Conservation (phyloP, 2,888 invertebrate species). For the Vanessa cardui region DNA sequence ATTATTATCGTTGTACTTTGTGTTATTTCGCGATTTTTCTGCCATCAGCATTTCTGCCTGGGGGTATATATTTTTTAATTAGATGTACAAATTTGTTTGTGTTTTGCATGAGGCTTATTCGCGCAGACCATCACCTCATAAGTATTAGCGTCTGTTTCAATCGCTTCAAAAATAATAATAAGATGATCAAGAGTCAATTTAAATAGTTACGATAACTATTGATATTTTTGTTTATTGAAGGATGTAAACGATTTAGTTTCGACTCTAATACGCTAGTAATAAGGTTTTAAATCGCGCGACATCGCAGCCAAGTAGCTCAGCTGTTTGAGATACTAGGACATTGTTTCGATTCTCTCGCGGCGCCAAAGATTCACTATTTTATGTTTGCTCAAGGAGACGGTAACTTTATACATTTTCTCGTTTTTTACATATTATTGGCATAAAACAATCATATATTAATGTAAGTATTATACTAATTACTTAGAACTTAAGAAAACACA, state of each 20-base stretch:
- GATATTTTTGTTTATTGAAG: constrained; percentile 27
- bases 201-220: constrained; percentile 29
- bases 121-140: neutral
- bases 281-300: constrained; percentile 27
- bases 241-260: neutral
- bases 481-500: too few relatives aligned
- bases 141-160: neutral
- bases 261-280: constrained; percentile 2
- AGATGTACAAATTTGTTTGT: too few relatives aligned
- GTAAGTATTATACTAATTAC: too few relatives aligned
- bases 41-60: too few relatives aligned
- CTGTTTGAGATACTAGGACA: constrained; percentile 42
- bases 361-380: constrained; percentile 28
- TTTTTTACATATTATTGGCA: neutral
- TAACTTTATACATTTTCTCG: neutral
- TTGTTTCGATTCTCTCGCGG: constrained; percentile 37
- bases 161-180: neutral
- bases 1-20: too few relatives aligned
- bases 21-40: too few relatives aligned
- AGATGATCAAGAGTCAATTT: constrained; percentile 25
- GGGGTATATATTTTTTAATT: too few relatives aligned
- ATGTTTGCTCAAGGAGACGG: constrained; percentile 1
- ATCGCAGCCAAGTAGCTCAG: constrained; percentile 36
- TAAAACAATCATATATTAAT: too few relatives aligned
- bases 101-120: neutral